Evolutionary conservation across 2,797 vertebrate genomes (phyloP).

Genomic region (Microctenopoma lineatum): DNA sequence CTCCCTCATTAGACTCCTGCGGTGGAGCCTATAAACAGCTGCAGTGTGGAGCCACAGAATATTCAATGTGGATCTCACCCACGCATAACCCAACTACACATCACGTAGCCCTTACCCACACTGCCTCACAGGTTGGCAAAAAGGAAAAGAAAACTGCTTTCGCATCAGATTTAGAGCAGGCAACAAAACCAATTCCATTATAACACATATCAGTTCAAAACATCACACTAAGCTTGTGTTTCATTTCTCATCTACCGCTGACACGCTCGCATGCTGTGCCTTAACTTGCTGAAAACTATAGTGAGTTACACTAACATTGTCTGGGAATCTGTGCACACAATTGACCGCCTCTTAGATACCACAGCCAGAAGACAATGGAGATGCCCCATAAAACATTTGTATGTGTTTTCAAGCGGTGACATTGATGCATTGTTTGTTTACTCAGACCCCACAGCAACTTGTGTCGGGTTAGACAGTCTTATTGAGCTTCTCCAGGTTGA

Average conservation of each 20-base stretch:
- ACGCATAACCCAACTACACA: constrained; percentile 43
- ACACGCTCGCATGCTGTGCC: constrained; percentile 1
- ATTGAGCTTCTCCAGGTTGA: constrained; percentile 23
- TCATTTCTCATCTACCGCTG: constrained; percentile 18
- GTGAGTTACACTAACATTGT: not conserved
- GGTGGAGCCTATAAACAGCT: constrained; percentile 75
- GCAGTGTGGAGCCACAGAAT: constrained; percentile 43
- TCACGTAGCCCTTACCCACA: constrained; percentile 36
- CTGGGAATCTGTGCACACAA: not conserved
- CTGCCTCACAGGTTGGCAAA: constrained; percentile 23
- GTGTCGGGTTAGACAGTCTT: constrained; percentile 5
- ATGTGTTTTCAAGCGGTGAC: constrained; percentile 12
- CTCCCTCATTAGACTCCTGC: constrained; percentile 75
- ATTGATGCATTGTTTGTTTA: constrained; percentile 65
- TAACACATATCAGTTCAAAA: not conserved
- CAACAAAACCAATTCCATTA: constrained; percentile 14
- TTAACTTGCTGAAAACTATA: constrained; percentile 13
- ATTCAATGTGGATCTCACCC: constrained; percentile 50
- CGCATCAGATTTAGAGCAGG: constrained; percentile 27
- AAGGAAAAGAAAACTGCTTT: constrained; percentile 9
- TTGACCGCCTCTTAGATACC: constrained; percentile 1
- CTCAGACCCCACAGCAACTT: constrained; percentile 14
- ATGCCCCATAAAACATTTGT: not conserved
- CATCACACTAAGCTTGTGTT: not conserved
- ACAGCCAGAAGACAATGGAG: constrained; percentile 13